Conservation (phyloP, 2,888 invertebrate genomes). For the Zygaena filipendulae region DNA sequence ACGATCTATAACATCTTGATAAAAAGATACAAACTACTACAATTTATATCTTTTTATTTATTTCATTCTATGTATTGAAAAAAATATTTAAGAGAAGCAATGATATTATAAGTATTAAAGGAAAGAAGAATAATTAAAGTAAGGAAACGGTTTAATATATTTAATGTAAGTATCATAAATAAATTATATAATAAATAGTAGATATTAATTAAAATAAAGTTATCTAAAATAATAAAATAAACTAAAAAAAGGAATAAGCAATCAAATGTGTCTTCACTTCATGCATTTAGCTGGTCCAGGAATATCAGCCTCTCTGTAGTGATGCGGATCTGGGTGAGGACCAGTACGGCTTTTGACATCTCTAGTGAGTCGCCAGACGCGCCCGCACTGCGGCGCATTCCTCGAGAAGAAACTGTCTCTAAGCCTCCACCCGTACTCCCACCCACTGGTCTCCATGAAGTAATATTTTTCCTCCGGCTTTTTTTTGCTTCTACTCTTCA, state of each 20-base stretch:
- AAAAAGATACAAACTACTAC: too few species aligned
- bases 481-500: constrained; percentile 21
- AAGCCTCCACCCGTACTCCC: constrained; percentile 35
- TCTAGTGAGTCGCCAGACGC: constrained; percentile 29
- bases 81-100: too few species aligned
- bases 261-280: neutral
- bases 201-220: too few species aligned
- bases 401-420: constrained; percentile 22
- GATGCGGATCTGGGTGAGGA: constrained; percentile 29
- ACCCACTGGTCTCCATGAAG: constrained; percentile 26
- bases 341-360: constrained; percentile 27
- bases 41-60: too few species aligned
- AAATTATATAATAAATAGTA: too few species aligned
- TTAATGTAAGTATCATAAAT: too few species aligned
- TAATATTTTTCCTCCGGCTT: constrained; percentile 34
- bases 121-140: too few species aligned
- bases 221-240: too few species aligned
- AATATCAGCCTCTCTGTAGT: constrained; percentile 25
- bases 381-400: constrained; percentile 21
- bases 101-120: too few species aligned
- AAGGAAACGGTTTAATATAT: too few species aligned
- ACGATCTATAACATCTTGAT: too few species aligned
- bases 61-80: too few species aligned
- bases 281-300: constrained; percentile 22
- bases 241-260: neutral